Conservation (phyloP, 2,888 invertebrate genomes). For the Didymodactylos carnosus region DNA sequence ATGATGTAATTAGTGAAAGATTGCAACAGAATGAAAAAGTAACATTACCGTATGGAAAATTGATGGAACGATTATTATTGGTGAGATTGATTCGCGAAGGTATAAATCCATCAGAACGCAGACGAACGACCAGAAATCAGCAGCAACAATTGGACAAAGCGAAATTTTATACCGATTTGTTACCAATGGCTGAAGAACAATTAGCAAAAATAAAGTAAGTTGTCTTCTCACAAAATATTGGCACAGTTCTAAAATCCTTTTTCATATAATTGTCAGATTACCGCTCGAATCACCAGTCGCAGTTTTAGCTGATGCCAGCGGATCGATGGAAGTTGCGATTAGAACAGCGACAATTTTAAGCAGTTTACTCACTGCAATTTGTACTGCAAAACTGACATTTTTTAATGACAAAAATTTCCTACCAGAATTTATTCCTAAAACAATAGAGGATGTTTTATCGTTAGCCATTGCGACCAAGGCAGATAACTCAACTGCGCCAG, state of each 20-base stretch:
- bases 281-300: slow-evolving; percentile 29
- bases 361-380: slow-evolving; percentile 28
- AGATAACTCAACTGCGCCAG: slow-evolving; percentile 26
- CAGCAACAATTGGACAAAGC: slow-evolving; percentile 16
- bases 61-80: slow-evolving; percentile 28
- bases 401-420: slow-evolving; percentile 24
- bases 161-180: slow-evolving; percentile 21
- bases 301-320: slow-evolving; percentile 32
- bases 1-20: slow-evolving; percentile 23
- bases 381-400: slow-evolving; percentile 29
- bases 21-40: slow-evolving; percentile 22
- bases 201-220: slow-evolving; percentile 19
- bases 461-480: slow-evolving; percentile 25
- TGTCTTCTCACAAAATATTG: slow-evolving; percentile 21
- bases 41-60: slow-evolving; percentile 28
- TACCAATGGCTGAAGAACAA: slow-evolving; percentile 23
- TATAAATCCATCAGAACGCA: slow-evolving; percentile 8
- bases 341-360: slow-evolving; percentile 31
- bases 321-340: slow-evolving; percentile 33
- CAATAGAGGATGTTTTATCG: slow-evolving; percentile 27
- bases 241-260: not conserved
- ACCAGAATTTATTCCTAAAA: slow-evolving; percentile 24
- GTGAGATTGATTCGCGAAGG: slow-evolving; percentile 16
- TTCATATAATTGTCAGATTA: slow-evolving; percentile 21
- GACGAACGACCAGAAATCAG: slow-evolving; percentile 12